A percentile compares a stretch with the other conserved stretches of the same genome.
Evolutionary conservation across 2,888 invertebrate genomes (phyloP).

Genomic region (Allolobophora icterica): DNA sequence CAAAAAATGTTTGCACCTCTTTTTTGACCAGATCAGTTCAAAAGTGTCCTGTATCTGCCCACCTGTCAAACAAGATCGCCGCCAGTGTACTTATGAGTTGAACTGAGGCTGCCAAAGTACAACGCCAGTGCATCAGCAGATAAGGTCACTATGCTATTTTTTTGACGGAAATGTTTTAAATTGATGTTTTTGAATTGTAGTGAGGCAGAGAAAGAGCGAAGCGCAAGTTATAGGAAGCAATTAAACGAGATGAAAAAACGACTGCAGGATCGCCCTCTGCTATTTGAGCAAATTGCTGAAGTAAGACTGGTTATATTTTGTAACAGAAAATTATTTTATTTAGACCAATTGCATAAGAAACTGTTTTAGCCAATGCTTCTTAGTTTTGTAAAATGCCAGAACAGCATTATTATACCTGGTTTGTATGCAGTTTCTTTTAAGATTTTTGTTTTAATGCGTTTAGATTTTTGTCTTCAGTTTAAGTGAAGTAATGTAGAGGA

Average conservation of each 20-base stretch:
- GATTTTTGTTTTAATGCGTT: too few relatives aligned
- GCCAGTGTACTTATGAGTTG: background rate
- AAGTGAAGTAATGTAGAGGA: too few relatives aligned
- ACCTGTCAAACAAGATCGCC: too few relatives aligned
- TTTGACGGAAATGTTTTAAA: background rate
- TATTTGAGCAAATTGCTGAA: slow-evolving; percentile 61
- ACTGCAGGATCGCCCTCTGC: slow-evolving; percentile 58
- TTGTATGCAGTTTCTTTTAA: too few relatives aligned
- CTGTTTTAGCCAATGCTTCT: background rate
- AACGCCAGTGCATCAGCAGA: background rate
- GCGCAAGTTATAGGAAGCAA: slow-evolving; percentile 53
- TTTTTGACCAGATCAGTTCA: too few relatives aligned
- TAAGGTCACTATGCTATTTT: background rate
- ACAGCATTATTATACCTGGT: too few relatives aligned
- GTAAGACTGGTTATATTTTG: slow-evolving; percentile 48
- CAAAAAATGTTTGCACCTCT: too few relatives aligned
- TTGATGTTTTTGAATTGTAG: background rate
- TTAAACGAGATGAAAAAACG: slow-evolving; percentile 59
- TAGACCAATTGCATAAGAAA: background rate
- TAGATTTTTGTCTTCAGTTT: too few relatives aligned
- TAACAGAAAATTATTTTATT: background rate
- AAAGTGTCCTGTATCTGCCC: too few relatives aligned
- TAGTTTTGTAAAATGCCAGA: background rate
- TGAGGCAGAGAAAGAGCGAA: background rate
- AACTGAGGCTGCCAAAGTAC: background rate